Evolutionary conservation across 2,888 invertebrate species (phyloP).

Genomic region (Idaea straminata): DNA sequence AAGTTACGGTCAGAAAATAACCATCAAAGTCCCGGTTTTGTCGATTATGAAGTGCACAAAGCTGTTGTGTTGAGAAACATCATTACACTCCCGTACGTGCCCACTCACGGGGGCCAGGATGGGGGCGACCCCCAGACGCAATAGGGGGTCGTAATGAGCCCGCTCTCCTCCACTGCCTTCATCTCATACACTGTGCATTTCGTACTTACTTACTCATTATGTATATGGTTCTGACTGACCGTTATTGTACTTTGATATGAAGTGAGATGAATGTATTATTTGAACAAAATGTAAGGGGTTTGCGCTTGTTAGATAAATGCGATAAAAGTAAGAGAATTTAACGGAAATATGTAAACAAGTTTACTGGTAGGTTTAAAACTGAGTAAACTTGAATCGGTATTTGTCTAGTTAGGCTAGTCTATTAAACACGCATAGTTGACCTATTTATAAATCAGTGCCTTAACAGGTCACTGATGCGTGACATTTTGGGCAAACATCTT

Average conservation of each 20-base stretch:
- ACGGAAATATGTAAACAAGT: no score
- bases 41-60: slow-evolving; percentile 32
- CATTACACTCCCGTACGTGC: slow-evolving; percentile 31
- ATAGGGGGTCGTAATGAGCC: slow-evolving; percentile 29
- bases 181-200: slow-evolving; percentile 29
- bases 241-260: slow-evolving; percentile 12
- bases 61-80: slow-evolving; percentile 33
- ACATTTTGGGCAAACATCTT: neutral
- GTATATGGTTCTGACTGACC: slow-evolving; percentile 25
- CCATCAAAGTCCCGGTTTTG: slow-evolving; percentile 10
- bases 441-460: neutral
- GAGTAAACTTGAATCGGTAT: no score
- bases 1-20: neutral
- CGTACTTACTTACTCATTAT: slow-evolving; percentile 28
- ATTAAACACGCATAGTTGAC: neutral
- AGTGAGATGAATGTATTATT: neutral
- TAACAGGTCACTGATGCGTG: slow-evolving; percentile 1
- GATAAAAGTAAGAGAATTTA: no score
- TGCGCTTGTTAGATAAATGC: no score
- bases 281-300: neutral
- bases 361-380: no score
- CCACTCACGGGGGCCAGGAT: slow-evolving; percentile 14
- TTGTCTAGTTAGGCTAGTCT: no score
- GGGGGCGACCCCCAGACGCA: slow-evolving; percentile 29
- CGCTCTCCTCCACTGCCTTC: slow-evolving; percentile 29